Base-by-base conservation (phyloP, 1,140 invertebrate genomes). In the Drosophila repletoides region DNA sequence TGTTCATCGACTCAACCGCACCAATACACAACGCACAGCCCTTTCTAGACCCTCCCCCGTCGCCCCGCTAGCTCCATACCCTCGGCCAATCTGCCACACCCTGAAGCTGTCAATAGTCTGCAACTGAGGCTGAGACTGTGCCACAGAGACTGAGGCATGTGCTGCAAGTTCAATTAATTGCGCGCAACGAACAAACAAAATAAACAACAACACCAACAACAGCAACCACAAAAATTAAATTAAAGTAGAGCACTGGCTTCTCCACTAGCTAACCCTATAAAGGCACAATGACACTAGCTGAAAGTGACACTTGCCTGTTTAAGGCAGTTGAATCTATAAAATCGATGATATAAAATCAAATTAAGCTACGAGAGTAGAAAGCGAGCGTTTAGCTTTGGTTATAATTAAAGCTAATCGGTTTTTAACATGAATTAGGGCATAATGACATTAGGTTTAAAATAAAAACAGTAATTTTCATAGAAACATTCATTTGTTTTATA, bases 91-190 rank as follows among this genome's bases (percentile, higher is more conserved):
- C 49, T 22, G 52, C 52, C 40, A 34, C 45, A 45, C 52, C 68
- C 65, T 29, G 43, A 33, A 56, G 68, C 76, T 87, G 80, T 86
- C 80, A 86, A 88, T 88, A 77, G 73, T 77, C 66, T 73, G 69
- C 49, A 55, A 53, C 64, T 58, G 52, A 40, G 41, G 34, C 52
- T 14, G 17, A 67, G 75, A 48, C 68, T 59, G 60, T 21, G 31
- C 17, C 55, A 10, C 26, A 19, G 26, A 46, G 33, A 12, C 24
- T 12, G 21, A 29, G 60, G 53, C 49, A 73, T 60, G 49, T 65
- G 72, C 77, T 83, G 77, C 83, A 88, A 88, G 84, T 88, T 88
- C 84, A 88, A 88, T 88, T 88, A 88, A 88, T 88, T 88, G 84
- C 84, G 84, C 84, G 77, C 77, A 88, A 72, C 73, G 74, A 77